These are phyloP conservation scores for Tribolium madens DNA, from an alignment of 1,140 invertebrate genomes.

Conservation along the genomic window DNA sequence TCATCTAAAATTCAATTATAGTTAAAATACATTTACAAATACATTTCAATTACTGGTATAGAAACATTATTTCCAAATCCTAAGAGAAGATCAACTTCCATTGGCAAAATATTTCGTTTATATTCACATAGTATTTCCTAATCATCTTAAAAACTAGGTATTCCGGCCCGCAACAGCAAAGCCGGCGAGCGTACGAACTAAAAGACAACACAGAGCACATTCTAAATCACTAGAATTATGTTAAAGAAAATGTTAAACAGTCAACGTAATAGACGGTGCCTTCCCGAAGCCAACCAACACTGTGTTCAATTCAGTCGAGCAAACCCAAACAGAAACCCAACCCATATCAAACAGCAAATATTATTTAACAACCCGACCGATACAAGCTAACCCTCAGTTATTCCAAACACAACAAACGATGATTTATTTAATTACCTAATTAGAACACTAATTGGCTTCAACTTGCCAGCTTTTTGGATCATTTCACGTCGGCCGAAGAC, in stretches of 20 bases:
- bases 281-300: not conserved
- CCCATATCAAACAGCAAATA: constrained; percentile 34
- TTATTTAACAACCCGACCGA: constrained; percentile 22
- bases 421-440: constrained; percentile 43
- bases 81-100: constrained; percentile 55
- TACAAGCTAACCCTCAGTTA: not conserved
- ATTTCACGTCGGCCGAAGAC: not conserved
- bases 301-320: not conserved
- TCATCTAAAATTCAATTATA: constrained; percentile 53
- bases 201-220: constrained; percentile 45
- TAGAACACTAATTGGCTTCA: constrained; percentile 43
- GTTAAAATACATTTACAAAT: constrained; percentile 55
- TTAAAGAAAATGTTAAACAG: constrained; percentile 24
- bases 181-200: constrained; percentile 53
- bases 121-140: constrained; percentile 46
- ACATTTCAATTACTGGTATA: constrained; percentile 49
- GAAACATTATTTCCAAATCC: constrained; percentile 53
- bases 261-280: constrained; percentile 7
- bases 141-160: constrained; percentile 39
- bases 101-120: constrained; percentile 54
- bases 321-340: constrained; percentile 5
- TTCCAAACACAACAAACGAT: constrained; percentile 34
- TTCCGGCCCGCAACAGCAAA: constrained; percentile 41
- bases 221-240: constrained; percentile 45
- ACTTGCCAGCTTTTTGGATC: constrained; percentile 14